Base-by-base conservation (phyloP, 2,797 vertebrate genomes). In the Myotis findleyi region DNA sequence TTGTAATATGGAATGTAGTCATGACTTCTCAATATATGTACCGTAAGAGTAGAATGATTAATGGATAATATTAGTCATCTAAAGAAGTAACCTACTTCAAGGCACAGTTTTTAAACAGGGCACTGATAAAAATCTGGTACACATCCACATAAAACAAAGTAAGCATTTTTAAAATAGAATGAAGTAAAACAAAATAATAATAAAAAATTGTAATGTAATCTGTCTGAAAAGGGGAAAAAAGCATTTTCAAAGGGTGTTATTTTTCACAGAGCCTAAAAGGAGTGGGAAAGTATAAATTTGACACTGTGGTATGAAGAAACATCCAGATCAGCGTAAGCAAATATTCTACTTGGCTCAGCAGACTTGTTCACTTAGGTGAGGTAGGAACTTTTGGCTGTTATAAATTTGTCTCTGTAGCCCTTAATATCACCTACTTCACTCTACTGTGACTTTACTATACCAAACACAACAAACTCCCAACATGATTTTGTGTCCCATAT, bases 61-160 rank as follows among this genome's bases (percentile, higher is more conserved):
- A 87, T 84, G 94, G 96, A 33, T 44, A 87, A 38, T 77, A 87
- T 87, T 77, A 95, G 71, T 97, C 95, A 97, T 73, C 66, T 94
- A 44, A 30, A 91, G 76, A 87, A 88, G 81, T 64, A 79, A 69
- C 36, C 75, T 89, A 88, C 75, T 80, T 17, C 27, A 95, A 85
- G 64, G 62, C 9, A 76, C 10, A 27, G 49, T 55, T 72, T 79
- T 14, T 57, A 95, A 90, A 72, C 85, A 27, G 66, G 80, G 83
- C 64, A 55, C 25, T 51, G 94, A 95, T 90, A 92, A 93, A 92
- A 18, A 96, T 91, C 57, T 88, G 20, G 11, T 38, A 27, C 68
- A 88, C 38, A 68, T n/a, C 64, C 17, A 89, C 38, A 66, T 33
- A 57, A 89, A 95, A 75, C 23, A 90, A 44, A 64, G 72, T 47